Base-by-base conservation (phyloP, 2,113 vertebrate species). In the Isichthys henryi region DNA sequence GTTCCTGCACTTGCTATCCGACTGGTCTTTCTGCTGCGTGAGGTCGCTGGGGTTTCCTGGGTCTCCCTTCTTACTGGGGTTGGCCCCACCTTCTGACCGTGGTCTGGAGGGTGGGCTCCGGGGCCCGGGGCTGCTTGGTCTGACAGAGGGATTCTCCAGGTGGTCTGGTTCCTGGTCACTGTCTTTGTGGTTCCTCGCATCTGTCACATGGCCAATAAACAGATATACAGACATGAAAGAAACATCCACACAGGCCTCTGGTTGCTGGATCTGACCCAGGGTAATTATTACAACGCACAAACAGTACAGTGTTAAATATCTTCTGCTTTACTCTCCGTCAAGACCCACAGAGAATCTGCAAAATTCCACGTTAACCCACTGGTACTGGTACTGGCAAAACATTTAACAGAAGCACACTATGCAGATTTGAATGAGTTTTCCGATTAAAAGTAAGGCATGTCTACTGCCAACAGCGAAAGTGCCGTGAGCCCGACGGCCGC, bases 91-190 rank as follows among this genome's bases (percentile, higher is more conserved):
- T n/a, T 96, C 89, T 88, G 56, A 90, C 92, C 5, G 95, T 10
- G 10, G 62, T 94, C 85, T 94, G 35, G 15, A 77, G 90, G 91
- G 92, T 8, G 88, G 4, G 13, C 53, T 86, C 23, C 89, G 89
- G 27, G 86, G 90, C 9, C 84, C 89, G 0, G 96, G 95, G 90
- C 93, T 94, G 88, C 92, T 92, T 53, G 93, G 92, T 84, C 92
- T 91, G 4, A 93, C 90, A 2, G 62, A 89, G 70, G 94, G 94
- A 89, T 97, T 96, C 35, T 97, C 96, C 0, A 94, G 94, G 17
- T 94, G 95, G 86, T 98, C 97, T 15, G 92, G 91, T 90, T 98
- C 97, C 0, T 95, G 94, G 0, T 98, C 97, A 2, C 96, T 97
- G 92, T 96, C 97, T 0, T 91, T 93, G 3, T 93, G 89, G 49